Conservation (phyloP, 1,140 invertebrate species). For the Maconellicoccus hirsutus region DNA sequence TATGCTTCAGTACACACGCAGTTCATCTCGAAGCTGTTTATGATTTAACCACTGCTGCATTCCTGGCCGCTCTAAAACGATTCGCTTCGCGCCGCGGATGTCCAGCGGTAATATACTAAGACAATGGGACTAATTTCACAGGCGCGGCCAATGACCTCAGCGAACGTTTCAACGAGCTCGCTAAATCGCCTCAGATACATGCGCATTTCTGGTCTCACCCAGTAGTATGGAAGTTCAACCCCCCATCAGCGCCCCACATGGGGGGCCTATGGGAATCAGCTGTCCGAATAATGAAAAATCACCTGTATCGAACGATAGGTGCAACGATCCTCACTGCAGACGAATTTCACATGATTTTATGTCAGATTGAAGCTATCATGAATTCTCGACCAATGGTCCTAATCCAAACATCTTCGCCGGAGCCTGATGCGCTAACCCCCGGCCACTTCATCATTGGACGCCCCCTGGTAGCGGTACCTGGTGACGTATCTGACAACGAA, state of each 20-base stretch:
- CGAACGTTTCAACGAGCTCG: slow-evolving; percentile 3
- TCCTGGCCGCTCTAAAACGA: slow-evolving; percentile 30
- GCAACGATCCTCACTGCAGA: too few species aligned
- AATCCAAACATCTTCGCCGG: too few species aligned
- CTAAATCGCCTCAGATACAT: too few species aligned
- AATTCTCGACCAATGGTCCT: too few species aligned
- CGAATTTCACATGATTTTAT: too few species aligned
- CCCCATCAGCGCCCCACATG: slow-evolving; percentile 33
- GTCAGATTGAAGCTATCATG: too few species aligned
- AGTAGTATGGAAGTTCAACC: slow-evolving; percentile 27
- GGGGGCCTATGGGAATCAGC: slow-evolving; percentile 35
- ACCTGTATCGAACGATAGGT: too few species aligned
- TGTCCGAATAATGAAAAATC: slow-evolving; percentile 28
- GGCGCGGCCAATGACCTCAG: slow-evolving; percentile 28
- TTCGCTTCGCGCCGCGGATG: slow-evolving; percentile 30
- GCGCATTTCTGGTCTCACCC: too few species aligned
- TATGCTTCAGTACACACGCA: slow-evolving; percentile 31
- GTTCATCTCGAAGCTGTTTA: slow-evolving; percentile 33
- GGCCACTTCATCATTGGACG: too few species aligned
- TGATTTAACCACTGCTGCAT: slow-evolving; percentile 29
- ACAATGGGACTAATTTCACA: slow-evolving; percentile 36
- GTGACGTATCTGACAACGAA: too few species aligned
- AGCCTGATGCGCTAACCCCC: too few species aligned
- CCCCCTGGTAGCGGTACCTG: too few species aligned
- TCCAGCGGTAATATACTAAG: slow-evolving; percentile 32